Conservation (phyloP, 2,113 vertebrate genomes). For the Odontophorus gujanensis region DNA sequence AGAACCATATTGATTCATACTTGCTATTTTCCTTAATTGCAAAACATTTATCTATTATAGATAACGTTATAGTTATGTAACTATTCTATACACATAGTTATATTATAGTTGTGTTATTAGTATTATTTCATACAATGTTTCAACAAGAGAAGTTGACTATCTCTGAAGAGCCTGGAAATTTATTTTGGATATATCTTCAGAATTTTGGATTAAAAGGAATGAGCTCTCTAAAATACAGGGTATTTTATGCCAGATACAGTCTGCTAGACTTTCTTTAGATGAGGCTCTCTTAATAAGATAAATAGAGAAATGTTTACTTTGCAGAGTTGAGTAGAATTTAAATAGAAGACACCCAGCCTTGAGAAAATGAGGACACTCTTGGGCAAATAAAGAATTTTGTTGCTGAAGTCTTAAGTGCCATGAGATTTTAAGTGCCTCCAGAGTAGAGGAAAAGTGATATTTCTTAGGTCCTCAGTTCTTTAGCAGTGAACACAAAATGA, state of each 20-base stretch:
- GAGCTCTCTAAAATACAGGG: neutral
- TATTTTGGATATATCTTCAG: neutral
- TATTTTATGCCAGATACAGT: neutral
- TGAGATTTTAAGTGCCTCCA: neutral
- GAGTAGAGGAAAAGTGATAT: neutral
- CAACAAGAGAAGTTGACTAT: neutral
- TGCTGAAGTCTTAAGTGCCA: neutral
- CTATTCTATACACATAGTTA: neutral
- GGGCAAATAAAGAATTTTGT: neutral
- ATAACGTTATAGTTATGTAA: neutral
- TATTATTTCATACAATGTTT: neutral
- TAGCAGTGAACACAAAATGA: neutral
- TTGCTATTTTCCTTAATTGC: neutral
- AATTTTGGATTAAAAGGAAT: neutral
- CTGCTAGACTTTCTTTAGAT: neutral
- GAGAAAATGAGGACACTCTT: neutral
- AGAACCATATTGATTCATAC: neutral
- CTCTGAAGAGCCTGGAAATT: neutral
- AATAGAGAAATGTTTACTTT: neutral
- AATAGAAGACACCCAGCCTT: neutral
- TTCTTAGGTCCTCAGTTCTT: slow-evolving; percentile 5
- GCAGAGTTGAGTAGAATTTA: neutral
- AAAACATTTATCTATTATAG: neutral
- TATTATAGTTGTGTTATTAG: neutral
- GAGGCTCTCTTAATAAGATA: neutral